Percentiles rank a stretch among this genome's conserved stretches.
Evolutionary conservation across 2,113 vertebrate species (phyloP).

Genomic region (Phylloscopus trochilus): DNA sequence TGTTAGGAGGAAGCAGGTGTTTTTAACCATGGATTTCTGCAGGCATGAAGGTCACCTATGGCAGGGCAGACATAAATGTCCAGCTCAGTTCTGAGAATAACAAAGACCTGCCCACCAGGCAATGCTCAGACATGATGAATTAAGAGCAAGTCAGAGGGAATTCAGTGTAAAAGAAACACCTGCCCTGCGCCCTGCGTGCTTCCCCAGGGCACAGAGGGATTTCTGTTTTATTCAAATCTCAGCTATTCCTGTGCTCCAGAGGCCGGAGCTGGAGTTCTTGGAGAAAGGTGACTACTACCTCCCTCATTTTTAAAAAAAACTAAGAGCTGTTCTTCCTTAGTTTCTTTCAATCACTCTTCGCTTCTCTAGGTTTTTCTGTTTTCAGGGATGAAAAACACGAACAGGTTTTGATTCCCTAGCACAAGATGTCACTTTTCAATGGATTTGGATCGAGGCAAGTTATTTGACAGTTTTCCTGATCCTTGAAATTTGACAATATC

Average conservation of each 20-base stretch:
- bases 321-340: background rate
- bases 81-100: background rate
- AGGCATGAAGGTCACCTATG: background rate
- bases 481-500: background rate
- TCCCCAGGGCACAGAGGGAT: background rate
- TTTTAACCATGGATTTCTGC: background rate
- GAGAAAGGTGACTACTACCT: background rate
- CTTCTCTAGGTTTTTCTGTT: background rate
- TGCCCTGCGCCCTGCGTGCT: rapidly evolving
- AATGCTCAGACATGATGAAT: background rate
- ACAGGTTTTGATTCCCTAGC: background rate
- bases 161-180: background rate
- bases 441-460: background rate
- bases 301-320: background rate
- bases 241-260: background rate
- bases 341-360: background rate
- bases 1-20: background rate
- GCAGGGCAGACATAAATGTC: background rate
- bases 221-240: background rate
- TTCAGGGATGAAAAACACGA: background rate
- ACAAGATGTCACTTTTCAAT: background rate
- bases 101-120: background rate
- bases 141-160: background rate
- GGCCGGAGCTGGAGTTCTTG: background rate
- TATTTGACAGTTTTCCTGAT: slow-evolving; percentile 1